phyloP scores from a whole-genome alignment of 30 jellyfish, hydroid and myxozoan species.

The Pseudorhiza aurosa region DNA sequence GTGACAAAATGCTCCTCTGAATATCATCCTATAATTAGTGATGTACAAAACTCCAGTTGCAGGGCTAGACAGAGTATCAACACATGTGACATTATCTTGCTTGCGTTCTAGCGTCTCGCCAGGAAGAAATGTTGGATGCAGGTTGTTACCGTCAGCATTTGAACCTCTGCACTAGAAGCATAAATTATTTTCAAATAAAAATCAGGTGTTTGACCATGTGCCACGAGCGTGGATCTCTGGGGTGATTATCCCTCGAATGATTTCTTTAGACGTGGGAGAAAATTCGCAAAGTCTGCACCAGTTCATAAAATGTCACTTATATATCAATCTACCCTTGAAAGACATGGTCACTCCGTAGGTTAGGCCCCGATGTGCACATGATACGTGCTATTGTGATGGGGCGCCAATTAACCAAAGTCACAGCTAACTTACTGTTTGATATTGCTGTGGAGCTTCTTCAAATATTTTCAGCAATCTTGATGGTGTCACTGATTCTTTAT shows the following conservation, averaged over 20 bases:
- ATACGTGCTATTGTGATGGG: too few species aligned
- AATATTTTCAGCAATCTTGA: conserved; percentile 16
- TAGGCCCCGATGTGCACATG: too few species aligned
- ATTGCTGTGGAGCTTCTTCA: conserved; percentile 16
- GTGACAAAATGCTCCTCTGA: conserved; percentile 72
- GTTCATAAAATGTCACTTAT: too few species aligned
- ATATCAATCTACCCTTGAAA: too few species aligned
- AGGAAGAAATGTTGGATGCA: conserved; percentile 73
- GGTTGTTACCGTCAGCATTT: neutral
- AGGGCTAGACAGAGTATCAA: conserved; percentile 67
- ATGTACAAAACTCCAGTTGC: conserved; percentile 87
- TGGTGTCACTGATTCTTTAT: conserved; percentile 25
- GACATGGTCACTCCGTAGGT: too few species aligned
- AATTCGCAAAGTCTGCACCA: too few species aligned
- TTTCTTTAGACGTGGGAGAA: too few species aligned
- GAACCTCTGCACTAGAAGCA: neutral
- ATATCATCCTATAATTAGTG: conserved; percentile 75
- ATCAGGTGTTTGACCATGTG: too few species aligned
- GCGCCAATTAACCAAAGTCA: too few species aligned
- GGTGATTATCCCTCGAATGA: too few species aligned
- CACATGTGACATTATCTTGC: conserved; percentile 89
- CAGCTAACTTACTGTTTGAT: conserved; percentile 7
- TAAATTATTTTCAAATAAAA: too few species aligned
- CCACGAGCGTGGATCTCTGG: too few species aligned
- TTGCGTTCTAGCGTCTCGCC: conserved; percentile 79